A percentile compares a stretch with the other conserved stretches of the same genome.
Evolutionary conservation across 2,113 vertebrate species (phyloP).

Genomic region (Nothocercus julius): DNA sequence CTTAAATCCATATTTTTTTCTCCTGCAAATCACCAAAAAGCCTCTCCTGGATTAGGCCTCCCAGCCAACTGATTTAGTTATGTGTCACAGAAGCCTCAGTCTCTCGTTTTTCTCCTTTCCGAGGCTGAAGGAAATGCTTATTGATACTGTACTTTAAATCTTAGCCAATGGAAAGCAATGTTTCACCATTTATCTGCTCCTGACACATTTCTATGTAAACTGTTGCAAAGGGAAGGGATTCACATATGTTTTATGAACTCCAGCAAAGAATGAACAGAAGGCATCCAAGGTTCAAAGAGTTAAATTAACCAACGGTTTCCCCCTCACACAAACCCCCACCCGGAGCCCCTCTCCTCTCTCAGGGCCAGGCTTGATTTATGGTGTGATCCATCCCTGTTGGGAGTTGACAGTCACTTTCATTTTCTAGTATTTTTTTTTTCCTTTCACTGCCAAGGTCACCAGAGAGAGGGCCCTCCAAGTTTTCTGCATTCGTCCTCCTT

Average conservation of each 20-base stretch:
- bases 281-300: constrained; percentile 75
- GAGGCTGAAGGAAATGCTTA: constrained; percentile 31
- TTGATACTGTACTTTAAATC: constrained; percentile 52
- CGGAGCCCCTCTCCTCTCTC: constrained; percentile 49
- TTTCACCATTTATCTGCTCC: constrained; percentile 12
- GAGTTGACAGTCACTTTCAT: constrained; percentile 93
- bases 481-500: constrained; percentile 83
- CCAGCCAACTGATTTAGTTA: constrained; percentile 60
- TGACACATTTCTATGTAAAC: constrained; percentile 55
- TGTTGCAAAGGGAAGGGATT: not conserved
- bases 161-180: constrained; percentile 14
- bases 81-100: constrained; percentile 53
- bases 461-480: constrained; percentile 85
- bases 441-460: constrained; percentile 89
- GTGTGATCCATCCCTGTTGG: constrained; percentile 84
- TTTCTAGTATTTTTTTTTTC: constrained; percentile 82
- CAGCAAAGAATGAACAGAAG: not conserved
- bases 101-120: constrained; percentile 63
- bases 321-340: not conserved
- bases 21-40: constrained; percentile 34
- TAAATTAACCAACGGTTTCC: constrained; percentile 60
- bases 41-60: constrained; percentile 50
- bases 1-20: constrained; percentile 50
- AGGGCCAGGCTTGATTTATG: constrained; percentile 85
- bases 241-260: not conserved